Conservation (phyloP, 2,797 vertebrate genomes). For the Artibeus jamaicensis region DNA sequence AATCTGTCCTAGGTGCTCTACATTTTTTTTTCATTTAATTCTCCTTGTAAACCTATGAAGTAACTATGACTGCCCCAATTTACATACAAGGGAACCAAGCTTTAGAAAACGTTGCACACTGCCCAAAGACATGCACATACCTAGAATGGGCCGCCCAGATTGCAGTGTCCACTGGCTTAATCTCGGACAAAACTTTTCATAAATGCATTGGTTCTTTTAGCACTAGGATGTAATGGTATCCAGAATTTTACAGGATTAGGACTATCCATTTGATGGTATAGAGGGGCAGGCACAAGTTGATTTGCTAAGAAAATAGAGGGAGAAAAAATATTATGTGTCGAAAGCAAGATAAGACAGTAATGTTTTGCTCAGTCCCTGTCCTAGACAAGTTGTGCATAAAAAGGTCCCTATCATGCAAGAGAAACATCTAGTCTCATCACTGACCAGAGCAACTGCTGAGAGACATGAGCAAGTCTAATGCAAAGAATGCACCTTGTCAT, state of each 20-base stretch:
- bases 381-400: neutral
- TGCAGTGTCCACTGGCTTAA: neutral
- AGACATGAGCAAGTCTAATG: neutral
- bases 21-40: neutral
- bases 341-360: neutral
- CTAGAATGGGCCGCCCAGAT: neutral
- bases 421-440: neutral
- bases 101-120: neutral
- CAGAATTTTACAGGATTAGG: neutral
- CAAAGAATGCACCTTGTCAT: neutral
- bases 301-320: neutral
- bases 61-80: neutral
- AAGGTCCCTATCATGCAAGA: neutral
- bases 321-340: neutral
- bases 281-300: neutral
- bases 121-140: no score
- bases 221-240: neutral
- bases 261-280: neutral
- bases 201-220: neutral
- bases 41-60: neutral
- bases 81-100: neutral
- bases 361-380: neutral
- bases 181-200: neutral
- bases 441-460: neutral
- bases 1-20: neutral